Conservation (phyloP, 2,888 invertebrate genomes). For the Autographa pulchrina region DNA sequence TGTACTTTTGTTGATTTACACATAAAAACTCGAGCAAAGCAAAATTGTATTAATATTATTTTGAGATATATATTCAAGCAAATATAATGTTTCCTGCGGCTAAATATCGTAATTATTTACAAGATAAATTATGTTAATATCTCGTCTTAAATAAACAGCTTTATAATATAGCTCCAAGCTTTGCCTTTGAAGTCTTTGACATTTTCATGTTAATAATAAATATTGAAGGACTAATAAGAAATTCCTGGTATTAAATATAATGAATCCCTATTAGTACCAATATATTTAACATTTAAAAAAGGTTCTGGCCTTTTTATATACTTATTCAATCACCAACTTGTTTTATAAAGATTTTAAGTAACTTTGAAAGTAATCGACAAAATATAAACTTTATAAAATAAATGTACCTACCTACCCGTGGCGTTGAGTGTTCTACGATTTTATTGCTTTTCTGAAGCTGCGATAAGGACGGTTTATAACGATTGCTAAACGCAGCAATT, state of each 20-base stretch:
- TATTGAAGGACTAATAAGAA: neutral
- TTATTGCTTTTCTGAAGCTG: no score
- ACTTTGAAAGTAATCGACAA: no score
- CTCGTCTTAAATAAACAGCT: neutral
- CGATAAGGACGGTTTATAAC: no score
- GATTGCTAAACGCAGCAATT: no score
- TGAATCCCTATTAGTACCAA: neutral
- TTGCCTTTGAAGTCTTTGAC: constrained; percentile 6
- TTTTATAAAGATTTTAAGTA: no score
- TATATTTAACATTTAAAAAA: neutral
- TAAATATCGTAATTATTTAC: neutral
- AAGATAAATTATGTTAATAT: neutral
- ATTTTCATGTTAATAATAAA: constrained; percentile 2
- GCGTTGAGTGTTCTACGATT: no score
- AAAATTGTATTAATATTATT: neutral
- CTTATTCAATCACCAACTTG: no score
- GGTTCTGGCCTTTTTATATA: neutral
- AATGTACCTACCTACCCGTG: no score
- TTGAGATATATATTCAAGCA: neutral
- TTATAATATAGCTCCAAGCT: neutral
- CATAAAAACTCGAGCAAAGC: neutral
- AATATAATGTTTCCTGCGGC: neutral
- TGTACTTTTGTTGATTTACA: neutral
- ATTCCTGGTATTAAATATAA: constrained; percentile 1
- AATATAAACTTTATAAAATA: no score